A percentile compares a stretch with the other conserved stretches of the same genome.
These are phyloP conservation scores for Morbakka virulenta DNA, from an alignment of 30 jellyfish, hydroid and myxozoan species.

Conservation along the genomic window DNA sequence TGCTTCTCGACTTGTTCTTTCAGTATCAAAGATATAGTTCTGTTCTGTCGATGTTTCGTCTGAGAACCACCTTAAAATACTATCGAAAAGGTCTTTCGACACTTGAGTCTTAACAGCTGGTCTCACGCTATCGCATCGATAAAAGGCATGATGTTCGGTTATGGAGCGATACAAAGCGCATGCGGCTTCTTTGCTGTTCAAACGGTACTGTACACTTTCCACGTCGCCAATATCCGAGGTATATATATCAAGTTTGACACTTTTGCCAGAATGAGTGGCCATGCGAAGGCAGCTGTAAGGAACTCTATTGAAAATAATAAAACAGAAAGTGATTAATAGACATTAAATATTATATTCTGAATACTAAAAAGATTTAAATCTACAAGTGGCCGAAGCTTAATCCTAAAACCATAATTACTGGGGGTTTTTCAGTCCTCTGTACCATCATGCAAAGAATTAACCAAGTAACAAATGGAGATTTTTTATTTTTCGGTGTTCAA, in stretches of 20 bases:
- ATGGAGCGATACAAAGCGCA: slow-evolving; percentile 88
- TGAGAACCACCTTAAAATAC: slow-evolving; percentile 60
- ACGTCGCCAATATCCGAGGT: slow-evolving; percentile 69
- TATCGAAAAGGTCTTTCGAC: slow-evolving; percentile 87
- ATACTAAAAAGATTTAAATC: no score
- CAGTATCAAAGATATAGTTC: slow-evolving; percentile 89
- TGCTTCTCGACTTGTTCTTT: slow-evolving; percentile 97
- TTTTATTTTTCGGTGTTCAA: no score
- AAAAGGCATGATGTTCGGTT: slow-evolving; percentile 96
- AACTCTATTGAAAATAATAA: slow-evolving; percentile 42
- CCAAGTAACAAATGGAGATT: no score
- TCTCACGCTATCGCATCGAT: slow-evolving; percentile 87
- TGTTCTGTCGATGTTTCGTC: slow-evolving; percentile 79
- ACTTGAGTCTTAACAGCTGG: slow-evolving; percentile 95
- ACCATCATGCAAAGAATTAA: no score
- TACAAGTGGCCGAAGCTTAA: no score
- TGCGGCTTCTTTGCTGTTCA: slow-evolving; percentile 95
- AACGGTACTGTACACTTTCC: slow-evolving; percentile 48
- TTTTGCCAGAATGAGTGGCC: slow-evolving; percentile 94
- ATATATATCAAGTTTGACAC: slow-evolving; percentile 68
- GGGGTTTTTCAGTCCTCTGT: no score
- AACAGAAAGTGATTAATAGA: no score
- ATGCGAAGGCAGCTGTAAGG: slow-evolving; percentile 86
- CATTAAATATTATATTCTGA: no score
- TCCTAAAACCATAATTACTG: no score